Conservation (phyloP, 2,797 vertebrate species). For the Pantherophis alleghaniensis region DNA sequence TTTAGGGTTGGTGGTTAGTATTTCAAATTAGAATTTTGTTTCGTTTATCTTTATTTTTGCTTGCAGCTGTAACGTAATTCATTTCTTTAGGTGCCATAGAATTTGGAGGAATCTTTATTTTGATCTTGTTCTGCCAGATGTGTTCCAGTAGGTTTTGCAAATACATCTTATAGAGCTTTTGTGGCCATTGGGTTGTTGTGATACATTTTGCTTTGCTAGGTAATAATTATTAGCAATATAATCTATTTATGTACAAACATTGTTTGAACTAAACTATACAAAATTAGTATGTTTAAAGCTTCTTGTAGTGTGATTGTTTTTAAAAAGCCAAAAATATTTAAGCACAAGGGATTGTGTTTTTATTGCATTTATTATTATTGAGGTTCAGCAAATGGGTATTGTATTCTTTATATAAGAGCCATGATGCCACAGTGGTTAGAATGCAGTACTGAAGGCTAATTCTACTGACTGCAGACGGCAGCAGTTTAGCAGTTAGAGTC, state of each 20-base stretch:
- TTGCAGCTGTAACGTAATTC: not conserved
- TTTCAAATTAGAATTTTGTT: not conserved
- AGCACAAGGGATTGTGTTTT: not conserved
- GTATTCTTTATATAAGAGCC: not conserved
- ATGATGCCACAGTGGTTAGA: not conserved
- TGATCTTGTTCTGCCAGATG: slow-evolving; percentile 5
- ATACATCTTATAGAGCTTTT: slow-evolving; percentile 29
- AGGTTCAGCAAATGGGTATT: not conserved
- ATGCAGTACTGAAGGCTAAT: not conserved
- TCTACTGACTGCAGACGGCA: not conserved
- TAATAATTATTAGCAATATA: slow-evolving; percentile 12
- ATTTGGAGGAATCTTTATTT: slow-evolving; percentile 41
- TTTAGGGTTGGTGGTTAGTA: not conserved
- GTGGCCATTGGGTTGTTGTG: slow-evolving; percentile 33
- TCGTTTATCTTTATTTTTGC: slow-evolving; percentile 5
- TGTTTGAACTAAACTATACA: not conserved
- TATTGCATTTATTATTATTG: not conserved
- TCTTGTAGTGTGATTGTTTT: not conserved
- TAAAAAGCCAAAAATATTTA: slow-evolving; percentile 13
- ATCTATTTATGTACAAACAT: not conserved
- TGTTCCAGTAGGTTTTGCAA: slow-evolving; percentile 30
- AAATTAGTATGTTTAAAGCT: slow-evolving; percentile 1
- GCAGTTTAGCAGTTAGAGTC: not conserved
- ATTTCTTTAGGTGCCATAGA: slow-evolving; percentile 23
- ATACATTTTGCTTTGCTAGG: not conserved